phyloP scores from a whole-genome alignment of 2,888 invertebrate genomes.

The Catonia carolina region DNA sequence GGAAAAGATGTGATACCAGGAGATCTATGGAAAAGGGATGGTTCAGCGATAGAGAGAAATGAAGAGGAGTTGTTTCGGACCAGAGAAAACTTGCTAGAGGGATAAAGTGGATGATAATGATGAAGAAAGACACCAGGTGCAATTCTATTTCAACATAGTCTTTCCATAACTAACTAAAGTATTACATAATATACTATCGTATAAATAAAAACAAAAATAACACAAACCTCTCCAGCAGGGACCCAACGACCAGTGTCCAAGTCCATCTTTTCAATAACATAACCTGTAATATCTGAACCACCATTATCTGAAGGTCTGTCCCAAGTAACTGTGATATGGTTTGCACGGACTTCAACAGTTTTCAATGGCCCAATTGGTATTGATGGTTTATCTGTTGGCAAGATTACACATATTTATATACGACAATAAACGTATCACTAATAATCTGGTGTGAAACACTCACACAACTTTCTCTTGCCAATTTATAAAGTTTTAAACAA shows the following conservation, averaged over 20 bases:
- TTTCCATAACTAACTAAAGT: background rate
- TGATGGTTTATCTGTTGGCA: conserved; percentile 65
- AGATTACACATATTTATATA: too few species aligned
- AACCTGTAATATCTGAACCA: conserved; percentile 83
- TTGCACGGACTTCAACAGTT: conserved; percentile 79
- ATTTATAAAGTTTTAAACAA: background rate
- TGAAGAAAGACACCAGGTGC: too few species aligned
- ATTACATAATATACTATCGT: too few species aligned
- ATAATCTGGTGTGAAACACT: too few species aligned
- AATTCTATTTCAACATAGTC: background rate
- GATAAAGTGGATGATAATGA: too few species aligned
- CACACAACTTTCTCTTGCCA: too few species aligned
- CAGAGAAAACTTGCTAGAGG: too few species aligned
- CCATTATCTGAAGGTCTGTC: conserved; percentile 80
- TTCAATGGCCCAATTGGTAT: conserved; percentile 79
- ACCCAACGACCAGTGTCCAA: conserved; percentile 94
- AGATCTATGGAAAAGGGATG: too few species aligned
- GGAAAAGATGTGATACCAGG: too few species aligned
- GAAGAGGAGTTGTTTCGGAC: too few species aligned
- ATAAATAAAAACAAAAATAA: background rate
- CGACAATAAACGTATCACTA: too few species aligned
- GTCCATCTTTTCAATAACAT: conserved; percentile 93
- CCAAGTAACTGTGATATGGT: conserved; percentile 90
- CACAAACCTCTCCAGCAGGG: conserved; percentile 79
- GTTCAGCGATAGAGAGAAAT: too few species aligned